Conservation (phyloP, 2,888 invertebrate species). For the Nesidiocoris tenuis region DNA sequence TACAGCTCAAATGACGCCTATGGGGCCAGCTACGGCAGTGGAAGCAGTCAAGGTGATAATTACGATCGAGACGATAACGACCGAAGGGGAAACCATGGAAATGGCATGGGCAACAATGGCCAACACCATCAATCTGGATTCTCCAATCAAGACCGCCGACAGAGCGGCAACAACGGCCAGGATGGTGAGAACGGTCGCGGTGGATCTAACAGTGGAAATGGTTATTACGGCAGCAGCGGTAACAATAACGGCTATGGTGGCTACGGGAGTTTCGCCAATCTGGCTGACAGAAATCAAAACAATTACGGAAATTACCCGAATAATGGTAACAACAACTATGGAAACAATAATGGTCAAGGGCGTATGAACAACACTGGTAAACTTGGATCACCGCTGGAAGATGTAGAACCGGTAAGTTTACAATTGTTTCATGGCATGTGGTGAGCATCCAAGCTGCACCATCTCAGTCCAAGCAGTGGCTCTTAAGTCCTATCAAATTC, state of each 20-base stretch:
- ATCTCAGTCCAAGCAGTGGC: too few species aligned
- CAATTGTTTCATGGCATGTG: too few species aligned
- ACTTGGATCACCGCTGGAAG: slow-evolving; percentile 59
- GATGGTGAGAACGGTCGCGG: not conserved
- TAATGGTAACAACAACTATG: not conserved
- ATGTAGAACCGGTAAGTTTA: slow-evolving; percentile 49
- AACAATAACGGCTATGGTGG: not conserved
- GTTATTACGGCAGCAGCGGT: not conserved
- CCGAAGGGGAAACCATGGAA: not conserved
- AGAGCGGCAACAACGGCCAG: not conserved
- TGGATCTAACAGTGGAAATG: not conserved
- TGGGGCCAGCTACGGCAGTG: slow-evolving; percentile 8
- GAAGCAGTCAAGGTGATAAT: not conserved
- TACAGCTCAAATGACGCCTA: slow-evolving; percentile 15
- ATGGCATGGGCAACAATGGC: not conserved
- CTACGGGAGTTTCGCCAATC: slow-evolving; percentile 1
- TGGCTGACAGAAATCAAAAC: not conserved
- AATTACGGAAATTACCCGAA: not conserved
- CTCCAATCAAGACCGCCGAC: not conserved
- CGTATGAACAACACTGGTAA: slow-evolving; percentile 1
- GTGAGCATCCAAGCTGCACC: too few species aligned
- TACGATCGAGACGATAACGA: not conserved
- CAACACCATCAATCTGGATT: not conserved
- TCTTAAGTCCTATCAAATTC: too few species aligned
- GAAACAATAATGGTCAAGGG: not conserved